Conservation (phyloP, 1,140 invertebrate genomes). For the Grapholita molesta region DNA sequence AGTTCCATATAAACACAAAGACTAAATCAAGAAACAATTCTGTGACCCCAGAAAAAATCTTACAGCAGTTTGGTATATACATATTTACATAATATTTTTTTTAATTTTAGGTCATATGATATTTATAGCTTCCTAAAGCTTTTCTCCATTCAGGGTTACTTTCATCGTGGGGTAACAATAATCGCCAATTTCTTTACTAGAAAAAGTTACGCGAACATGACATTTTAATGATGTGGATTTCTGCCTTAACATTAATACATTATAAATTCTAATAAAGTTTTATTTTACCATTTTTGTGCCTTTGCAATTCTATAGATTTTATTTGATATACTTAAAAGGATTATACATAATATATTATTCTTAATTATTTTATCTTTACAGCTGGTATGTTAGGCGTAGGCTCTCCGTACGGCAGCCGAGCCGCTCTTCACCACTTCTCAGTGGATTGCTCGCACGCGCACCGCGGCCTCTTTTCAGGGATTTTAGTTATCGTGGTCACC, state of each 20-base stretch:
- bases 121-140: constrained; percentile 41
- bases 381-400: constrained; percentile 67
- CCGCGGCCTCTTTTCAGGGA: constrained; percentile 90
- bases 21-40: constrained; percentile 69
- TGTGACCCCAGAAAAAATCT: constrained; percentile 71
- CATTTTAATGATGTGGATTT: too few relatives aligned
- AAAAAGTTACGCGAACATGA: too few relatives aligned
- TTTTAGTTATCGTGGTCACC: constrained; percentile 90
- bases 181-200: too few relatives aligned
- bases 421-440: constrained; percentile 85
- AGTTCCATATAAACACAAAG: constrained; percentile 44
- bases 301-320: too few relatives aligned
- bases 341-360: too few relatives aligned
- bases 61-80: constrained; percentile 66
- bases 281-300: too few relatives aligned
- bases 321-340: too few relatives aligned
- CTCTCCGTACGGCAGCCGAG: constrained; percentile 57
- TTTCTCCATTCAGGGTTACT: too few relatives aligned
- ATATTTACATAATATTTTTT: neutral
- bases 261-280: too few relatives aligned
- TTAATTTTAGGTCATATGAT: neutral
- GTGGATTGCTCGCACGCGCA: constrained; percentile 95
- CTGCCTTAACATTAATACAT: too few relatives aligned
- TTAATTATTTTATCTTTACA: constrained; percentile 29
- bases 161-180: too few relatives aligned